phyloP scores from a whole-genome alignment of 2,113 vertebrate genomes.

The Prochilodus magdalenae region DNA sequence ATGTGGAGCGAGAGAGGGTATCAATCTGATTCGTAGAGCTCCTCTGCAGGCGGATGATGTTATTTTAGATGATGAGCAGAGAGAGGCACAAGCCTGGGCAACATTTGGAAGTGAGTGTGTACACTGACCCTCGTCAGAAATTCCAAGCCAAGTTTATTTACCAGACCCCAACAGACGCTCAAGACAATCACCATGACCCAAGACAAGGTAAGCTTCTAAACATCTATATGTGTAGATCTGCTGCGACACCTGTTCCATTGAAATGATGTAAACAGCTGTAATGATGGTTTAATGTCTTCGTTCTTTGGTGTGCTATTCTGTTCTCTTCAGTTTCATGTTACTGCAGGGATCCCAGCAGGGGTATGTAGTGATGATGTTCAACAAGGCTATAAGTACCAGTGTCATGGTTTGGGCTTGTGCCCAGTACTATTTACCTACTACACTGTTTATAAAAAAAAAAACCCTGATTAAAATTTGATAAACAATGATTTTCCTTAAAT shows the following conservation, averaged over 20 bases:
- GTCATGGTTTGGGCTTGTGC: too few species aligned
- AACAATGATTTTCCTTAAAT: too few species aligned
- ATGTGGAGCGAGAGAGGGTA: slow-evolving; percentile 65
- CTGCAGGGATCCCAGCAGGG: not conserved
- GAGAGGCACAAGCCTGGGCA: slow-evolving; percentile 10
- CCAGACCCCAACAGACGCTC: slow-evolving; percentile 17
- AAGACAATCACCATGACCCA: slow-evolving; percentile 82
- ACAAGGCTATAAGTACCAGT: too few species aligned
- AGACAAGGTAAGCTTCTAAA: slow-evolving; percentile 84
- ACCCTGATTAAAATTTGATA: too few species aligned
- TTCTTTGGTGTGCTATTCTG: not conserved
- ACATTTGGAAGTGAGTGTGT: not conserved
- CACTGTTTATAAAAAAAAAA: too few species aligned
- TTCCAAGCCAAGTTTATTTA: slow-evolving; percentile 27
- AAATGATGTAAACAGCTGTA: not conserved
- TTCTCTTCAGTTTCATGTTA: not conserved
- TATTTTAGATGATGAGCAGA: slow-evolving; percentile 53
- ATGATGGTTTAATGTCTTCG: not conserved
- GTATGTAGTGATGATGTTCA: too few species aligned
- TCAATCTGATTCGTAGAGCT: slow-evolving; percentile 41
- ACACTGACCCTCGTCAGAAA: not conserved
- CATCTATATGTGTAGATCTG: not conserved
- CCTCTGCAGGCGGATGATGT: slow-evolving; percentile 61
- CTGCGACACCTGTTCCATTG: not conserved
- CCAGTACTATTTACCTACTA: too few species aligned